Base-by-base conservation (phyloP, 2,113 vertebrate genomes). In the Catharus minimus region DNA sequence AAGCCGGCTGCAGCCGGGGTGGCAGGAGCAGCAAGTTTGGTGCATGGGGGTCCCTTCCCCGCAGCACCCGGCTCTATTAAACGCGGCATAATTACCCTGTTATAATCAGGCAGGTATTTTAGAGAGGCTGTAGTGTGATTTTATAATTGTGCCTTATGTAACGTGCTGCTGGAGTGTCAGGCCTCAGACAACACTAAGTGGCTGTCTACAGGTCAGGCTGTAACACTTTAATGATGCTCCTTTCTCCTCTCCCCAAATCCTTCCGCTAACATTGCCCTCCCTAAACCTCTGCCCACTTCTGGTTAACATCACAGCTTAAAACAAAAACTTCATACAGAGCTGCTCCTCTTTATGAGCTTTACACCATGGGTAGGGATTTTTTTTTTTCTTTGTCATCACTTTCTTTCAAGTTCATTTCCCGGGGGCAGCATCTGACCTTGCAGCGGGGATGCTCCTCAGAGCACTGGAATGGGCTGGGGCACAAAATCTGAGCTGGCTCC, bases 141-240 rank as follows among this genome's bases (percentile, higher is more conserved):
- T 86, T 92, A 65, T 95, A 95, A 92, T 92, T 93, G 86, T 75
- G 69, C 57, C 27, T 97, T 95, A 96, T 49, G 39, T 89, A 96
- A 96, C 65, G 60, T 15, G 81, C 78, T 56, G 53, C 72, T 39
- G 53, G 33, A 3, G 19, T 92, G 83, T 85, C 91, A 87, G 72
- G 89, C 78, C 75, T 71, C 82, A 21, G 93, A 92, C 76, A 82
- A 65, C 85, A 73, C 58, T n/a, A 61, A 93, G 84, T 24, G 50
- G 32, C 44, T 32, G 47, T 57, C 78, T 66, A 50, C 52, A 26
- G 82, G 89, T 91, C 86, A 56, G 72, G 55, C 68, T 89, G 33
- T 7, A 81, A 80, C 36, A 67, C 24, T 89, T 72, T 8, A 30
- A 38, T 9, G 67, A 75, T 55, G 69, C 3, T 3, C 41, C 83